Conservation (phyloP, 2,113 vertebrate genomes). For the Myotis davidii region DNA sequence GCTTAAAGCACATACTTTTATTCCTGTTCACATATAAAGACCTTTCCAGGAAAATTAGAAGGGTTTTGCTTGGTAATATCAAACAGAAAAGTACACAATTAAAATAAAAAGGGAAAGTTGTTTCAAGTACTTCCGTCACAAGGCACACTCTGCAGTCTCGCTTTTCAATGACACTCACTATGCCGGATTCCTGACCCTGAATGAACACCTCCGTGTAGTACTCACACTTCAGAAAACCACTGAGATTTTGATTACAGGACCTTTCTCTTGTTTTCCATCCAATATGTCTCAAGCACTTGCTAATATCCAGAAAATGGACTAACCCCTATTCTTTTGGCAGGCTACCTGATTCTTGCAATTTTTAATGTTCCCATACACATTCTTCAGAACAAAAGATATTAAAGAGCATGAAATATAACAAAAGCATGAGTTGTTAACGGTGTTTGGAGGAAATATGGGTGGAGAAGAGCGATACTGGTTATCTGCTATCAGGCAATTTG, state of each 20-base stretch:
- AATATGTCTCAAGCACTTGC: background rate
- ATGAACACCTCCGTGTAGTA: background rate
- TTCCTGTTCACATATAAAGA: background rate
- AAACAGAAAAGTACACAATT: background rate
- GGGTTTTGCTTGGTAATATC: background rate
- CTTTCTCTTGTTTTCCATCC: background rate
- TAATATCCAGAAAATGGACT: background rate
- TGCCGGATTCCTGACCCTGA: background rate
- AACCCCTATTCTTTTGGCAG: background rate
- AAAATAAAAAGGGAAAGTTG: background rate
- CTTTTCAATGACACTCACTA: background rate
- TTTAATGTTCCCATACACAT: background rate
- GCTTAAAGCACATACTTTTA: slow-evolving; percentile 64
- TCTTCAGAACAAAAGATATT: background rate
- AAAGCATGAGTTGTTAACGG: background rate
- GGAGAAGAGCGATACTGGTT: background rate
- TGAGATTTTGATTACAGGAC: background rate
- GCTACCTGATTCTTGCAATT: background rate
- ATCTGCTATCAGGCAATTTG: background rate
- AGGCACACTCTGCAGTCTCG: background rate
- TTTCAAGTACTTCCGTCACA: background rate
- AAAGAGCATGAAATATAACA: background rate
- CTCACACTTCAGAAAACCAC: background rate
- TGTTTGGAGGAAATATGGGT: background rate
- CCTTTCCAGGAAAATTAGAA: background rate